Evolutionary conservation across 2,113 vertebrate genomes (phyloP), one percentile per base, ranked within the genome.

Genomic region (Mastomys natalensis): DNA sequence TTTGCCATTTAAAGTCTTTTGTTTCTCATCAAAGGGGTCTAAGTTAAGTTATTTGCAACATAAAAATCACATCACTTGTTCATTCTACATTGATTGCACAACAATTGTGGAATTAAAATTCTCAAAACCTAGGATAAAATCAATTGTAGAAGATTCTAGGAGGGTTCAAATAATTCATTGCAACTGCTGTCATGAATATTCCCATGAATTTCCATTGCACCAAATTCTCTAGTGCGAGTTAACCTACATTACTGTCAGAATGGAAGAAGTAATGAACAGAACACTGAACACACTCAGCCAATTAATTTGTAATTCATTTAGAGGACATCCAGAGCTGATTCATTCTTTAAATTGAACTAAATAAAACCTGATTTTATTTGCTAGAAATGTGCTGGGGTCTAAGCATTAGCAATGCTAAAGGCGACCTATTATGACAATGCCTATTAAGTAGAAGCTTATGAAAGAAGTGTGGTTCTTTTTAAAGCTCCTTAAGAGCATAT

Each of bases 261-360:
- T 90, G 74, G 51, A 96, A 97, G 92, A n/a, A 90, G 89, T 94
- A 96, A 96, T 94, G 80, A 95, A 85, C 87, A 96, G 76, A 95
- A 92, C 76, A 80, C 37, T 77, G 81, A 95, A 96, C 43, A 92
- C 21, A 87, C 19, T 95, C 87, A 96, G 55, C 70, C 88, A 95
- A 91, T 96, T 96, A 96, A 96, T 87, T 90, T 96, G 55, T 97
- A 95, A 93, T 96, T 96, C 70, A 96, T 92, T 97, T 96, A 95
- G 43, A 95, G 37, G 51, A 80, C 82, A 97, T 85, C 24, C 37
- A 96, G 97, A 80, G 82, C 87, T 91, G 87, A 92, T 89, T 96
- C 87, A 94, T 94, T 29, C n/a, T 58, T 94, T 96, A 94, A 95
- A 94, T 17, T 96, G 68, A 96, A 86, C 72, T 92, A 96, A 97